A percentile compares a stretch with the other conserved stretches of the same genome.
phyloP scores from a whole-genome alignment of 2,888 invertebrate genomes.

The Campaea margaritaria region DNA sequence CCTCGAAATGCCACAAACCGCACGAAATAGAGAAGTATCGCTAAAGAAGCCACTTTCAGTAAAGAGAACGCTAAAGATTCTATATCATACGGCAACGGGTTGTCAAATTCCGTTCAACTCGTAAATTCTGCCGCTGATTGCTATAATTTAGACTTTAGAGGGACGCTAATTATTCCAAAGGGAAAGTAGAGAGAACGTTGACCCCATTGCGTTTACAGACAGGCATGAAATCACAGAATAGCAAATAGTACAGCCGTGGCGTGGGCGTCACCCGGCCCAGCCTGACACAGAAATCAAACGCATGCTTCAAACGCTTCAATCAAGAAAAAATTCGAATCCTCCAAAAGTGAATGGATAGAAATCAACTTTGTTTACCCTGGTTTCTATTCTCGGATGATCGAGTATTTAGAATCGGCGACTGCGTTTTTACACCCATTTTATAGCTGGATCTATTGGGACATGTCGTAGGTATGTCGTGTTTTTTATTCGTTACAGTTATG shows the following conservation, averaged over 20 bases:
- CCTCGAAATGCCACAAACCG: too few species aligned
- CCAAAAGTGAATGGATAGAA: slow-evolving; percentile 53
- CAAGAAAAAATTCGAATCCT: slow-evolving; percentile 31
- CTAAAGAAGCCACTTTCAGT: too few species aligned
- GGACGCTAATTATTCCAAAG: slow-evolving; percentile 51
- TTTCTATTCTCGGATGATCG: slow-evolving; percentile 59
- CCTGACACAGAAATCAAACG: slow-evolving; percentile 13
- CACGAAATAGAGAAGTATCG: too few species aligned
- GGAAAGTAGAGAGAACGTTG: slow-evolving; percentile 73
- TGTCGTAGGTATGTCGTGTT: slow-evolving; percentile 31
- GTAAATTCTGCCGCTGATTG: slow-evolving; percentile 37
- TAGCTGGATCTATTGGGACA: slow-evolving; percentile 22
- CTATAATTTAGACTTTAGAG: slow-evolving; percentile 43
- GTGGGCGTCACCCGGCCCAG: slow-evolving; percentile 24
- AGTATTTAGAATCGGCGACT: slow-evolving; percentile 40
- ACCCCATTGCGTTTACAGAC: slow-evolving; percentile 55
- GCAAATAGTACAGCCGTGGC: neutral
- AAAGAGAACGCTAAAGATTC: too few species aligned
- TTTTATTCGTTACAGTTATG: slow-evolving; percentile 27
- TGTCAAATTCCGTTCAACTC: too few species aligned
- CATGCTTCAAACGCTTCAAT: neutral
- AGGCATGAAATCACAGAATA: slow-evolving; percentile 26
- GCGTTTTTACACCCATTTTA: slow-evolving; percentile 28
- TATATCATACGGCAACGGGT: too few species aligned
- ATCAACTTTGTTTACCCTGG: slow-evolving; percentile 48